A percentile compares a stretch with the other conserved stretches of the same genome.
phyloP scores from a whole-genome alignment of 1,140 invertebrate genomes.

The Dermatophagoides farinae region DNA sequence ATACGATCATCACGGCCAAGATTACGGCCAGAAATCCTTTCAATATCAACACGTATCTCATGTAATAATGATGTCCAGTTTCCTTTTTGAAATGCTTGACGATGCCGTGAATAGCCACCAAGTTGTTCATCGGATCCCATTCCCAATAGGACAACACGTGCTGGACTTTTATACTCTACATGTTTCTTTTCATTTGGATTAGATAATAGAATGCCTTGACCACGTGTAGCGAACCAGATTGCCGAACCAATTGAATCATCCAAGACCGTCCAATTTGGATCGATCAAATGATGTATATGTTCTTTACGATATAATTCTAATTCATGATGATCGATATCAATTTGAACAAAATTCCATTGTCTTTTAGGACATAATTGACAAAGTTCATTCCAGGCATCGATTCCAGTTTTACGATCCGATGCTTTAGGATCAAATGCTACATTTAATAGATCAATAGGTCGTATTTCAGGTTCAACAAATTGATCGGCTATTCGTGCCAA shows the following conservation, averaged over 20 bases:
- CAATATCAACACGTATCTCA: slow-evolving; percentile 54
- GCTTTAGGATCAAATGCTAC: slow-evolving; percentile 69
- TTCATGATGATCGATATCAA: slow-evolving; percentile 51
- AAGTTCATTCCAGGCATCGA: slow-evolving; percentile 48
- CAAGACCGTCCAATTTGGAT: slow-evolving; percentile 62
- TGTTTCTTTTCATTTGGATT: neutral
- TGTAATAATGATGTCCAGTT: slow-evolving; percentile 43
- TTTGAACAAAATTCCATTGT: slow-evolving; percentile 48
- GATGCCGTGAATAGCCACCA: slow-evolving; percentile 74
- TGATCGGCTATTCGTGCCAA: slow-evolving; percentile 55
- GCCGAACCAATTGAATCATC: slow-evolving; percentile 84
- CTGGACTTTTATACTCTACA: slow-evolving; percentile 10
- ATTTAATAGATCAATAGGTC: slow-evolving; percentile 82
- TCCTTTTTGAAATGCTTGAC: slow-evolving; percentile 41
- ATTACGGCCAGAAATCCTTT: slow-evolving; percentile 69
- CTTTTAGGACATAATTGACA: slow-evolving; percentile 41
- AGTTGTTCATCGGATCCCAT: slow-evolving; percentile 93
- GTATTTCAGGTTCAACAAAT: slow-evolving; percentile 35
- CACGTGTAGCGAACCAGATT: slow-evolving; percentile 79
- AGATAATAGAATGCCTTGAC: slow-evolving; percentile 29
- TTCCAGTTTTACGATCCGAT: slow-evolving; percentile 58
- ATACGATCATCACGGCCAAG: slow-evolving; percentile 75
- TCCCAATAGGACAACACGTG: slow-evolving; percentile 58
- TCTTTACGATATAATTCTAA: slow-evolving; percentile 34
- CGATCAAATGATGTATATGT: slow-evolving; percentile 49